Percentiles rank a stretch among this genome's conserved stretches.
phyloP scores from a whole-genome alignment of 2,113 vertebrate species.

The Ailuropoda melanoleuca region DNA sequence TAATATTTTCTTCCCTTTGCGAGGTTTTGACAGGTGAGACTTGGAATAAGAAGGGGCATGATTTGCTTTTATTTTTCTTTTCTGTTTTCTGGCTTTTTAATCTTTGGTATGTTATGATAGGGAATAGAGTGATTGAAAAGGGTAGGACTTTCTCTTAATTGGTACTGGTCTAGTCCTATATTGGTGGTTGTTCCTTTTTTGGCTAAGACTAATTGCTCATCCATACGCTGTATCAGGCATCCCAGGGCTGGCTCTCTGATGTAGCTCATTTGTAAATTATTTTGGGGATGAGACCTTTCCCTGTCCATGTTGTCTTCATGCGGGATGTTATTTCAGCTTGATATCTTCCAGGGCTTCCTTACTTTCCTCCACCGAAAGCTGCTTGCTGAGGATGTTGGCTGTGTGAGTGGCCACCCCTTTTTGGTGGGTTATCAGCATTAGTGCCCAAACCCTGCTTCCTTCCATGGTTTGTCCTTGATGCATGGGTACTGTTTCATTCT shows the following conservation, averaged over 20 bases:
- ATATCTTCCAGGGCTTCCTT: neutral
- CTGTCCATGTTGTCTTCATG: neutral
- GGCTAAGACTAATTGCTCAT: neutral
- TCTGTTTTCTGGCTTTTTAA: neutral
- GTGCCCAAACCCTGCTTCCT: neutral
- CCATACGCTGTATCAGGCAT: neutral
- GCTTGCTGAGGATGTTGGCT: neutral
- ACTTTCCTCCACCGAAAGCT: neutral
- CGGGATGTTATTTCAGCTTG: neutral
- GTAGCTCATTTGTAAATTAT: neutral
- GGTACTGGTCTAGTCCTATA: neutral
- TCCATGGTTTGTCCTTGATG: neutral
- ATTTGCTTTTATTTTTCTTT: constrained; percentile 21
- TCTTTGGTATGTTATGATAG: neutral
- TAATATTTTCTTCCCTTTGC: constrained; percentile 7
- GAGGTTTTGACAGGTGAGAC: constrained; percentile 1
- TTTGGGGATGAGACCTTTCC: neutral
- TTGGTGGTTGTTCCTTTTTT: constrained; percentile 10
- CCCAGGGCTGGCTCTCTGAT: neutral
- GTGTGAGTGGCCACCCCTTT: neutral
- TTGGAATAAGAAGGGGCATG: constrained; percentile 3
- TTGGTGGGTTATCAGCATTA: neutral
- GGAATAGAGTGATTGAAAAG: constrained; percentile 10
- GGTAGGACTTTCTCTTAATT: neutral
- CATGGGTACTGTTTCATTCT: neutral